These are phyloP conservation scores for Antedon bifida DNA, from an alignment of 35 echinoderm and acorn worm species.

Conservation along the genomic window DNA sequence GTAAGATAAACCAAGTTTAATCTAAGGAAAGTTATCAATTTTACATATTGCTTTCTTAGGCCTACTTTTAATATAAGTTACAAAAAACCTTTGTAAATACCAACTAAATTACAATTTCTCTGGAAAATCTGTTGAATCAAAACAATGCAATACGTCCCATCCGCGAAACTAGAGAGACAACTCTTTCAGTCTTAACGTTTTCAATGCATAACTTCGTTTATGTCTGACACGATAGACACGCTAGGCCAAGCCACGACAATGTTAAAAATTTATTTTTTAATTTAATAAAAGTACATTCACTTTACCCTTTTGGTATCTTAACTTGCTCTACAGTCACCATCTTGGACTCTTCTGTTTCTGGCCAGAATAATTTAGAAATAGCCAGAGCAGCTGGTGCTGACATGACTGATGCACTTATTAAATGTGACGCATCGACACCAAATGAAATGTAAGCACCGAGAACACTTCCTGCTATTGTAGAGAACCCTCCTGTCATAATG, in stretches of 20 bases:
- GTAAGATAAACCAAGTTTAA: background rate
- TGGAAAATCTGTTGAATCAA: too few species aligned
- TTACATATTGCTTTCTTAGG: too few species aligned
- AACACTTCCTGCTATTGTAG: constrained; percentile 65
- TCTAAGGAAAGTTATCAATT: too few species aligned
- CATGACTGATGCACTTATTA: constrained; percentile 68
- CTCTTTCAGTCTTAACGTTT: too few species aligned
- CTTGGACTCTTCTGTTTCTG: constrained; percentile 47
- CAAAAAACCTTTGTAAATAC: constrained; percentile 24
- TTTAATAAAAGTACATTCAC: too few species aligned
- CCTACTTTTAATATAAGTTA: too few species aligned
- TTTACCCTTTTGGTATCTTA: constrained; percentile 52
- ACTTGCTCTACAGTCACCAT: constrained; percentile 34
- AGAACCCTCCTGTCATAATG: constrained; percentile 74
- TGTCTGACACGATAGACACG: too few species aligned
- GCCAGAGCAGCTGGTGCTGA: constrained; percentile 71
- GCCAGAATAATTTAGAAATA: constrained; percentile 65
- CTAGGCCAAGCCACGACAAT: too few species aligned
- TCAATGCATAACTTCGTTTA: too few species aligned
- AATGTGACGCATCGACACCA: constrained; percentile 60
- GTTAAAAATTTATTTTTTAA: too few species aligned
- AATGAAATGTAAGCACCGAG: constrained; percentile 57
- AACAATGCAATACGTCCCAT: too few species aligned
- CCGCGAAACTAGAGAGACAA: too few species aligned
- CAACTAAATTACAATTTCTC: constrained; percentile 27